These are phyloP conservation scores for Fissipunctia ypsillon DNA, from an alignment of 2,888 invertebrate genomes.

Conservation along the genomic window DNA sequence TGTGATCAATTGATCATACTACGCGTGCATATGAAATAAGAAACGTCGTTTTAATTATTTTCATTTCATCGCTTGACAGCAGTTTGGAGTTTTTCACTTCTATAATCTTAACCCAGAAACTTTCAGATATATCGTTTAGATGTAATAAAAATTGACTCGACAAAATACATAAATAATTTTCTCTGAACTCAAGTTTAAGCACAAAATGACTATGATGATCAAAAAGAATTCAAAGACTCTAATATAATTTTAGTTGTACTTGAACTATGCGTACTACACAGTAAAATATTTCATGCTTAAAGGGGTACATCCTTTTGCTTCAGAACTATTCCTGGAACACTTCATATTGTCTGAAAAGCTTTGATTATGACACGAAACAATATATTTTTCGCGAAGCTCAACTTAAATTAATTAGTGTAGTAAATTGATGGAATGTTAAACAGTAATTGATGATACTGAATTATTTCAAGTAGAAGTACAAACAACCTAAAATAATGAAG, in stretches of 20 bases:
- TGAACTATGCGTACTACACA: not conserved
- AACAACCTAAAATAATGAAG: not conserved
- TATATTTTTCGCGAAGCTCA: not conserved
- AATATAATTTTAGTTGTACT: constrained; percentile 3
- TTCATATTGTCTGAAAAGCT: not conserved
- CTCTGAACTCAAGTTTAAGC: not conserved
- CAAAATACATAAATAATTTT: not conserved
- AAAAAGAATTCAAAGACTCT: not conserved
- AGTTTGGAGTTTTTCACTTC: no score
- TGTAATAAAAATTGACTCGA: no score
- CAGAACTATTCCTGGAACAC: not conserved
- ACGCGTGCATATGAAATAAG: no score
- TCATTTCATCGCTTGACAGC: no score
- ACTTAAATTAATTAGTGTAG: not conserved
- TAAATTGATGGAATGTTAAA: not conserved
- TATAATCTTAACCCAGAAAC: no score
- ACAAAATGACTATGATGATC: not conserved
- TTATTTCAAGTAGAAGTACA: no score
- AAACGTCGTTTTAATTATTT: no score
- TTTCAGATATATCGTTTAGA: no score
- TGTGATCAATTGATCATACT: no score
- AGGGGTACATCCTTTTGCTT: constrained; percentile 1
- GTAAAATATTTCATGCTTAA: not conserved
- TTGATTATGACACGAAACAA: not conserved
- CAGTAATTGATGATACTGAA: no score